Evolutionary conservation across 2,888 invertebrate genomes (phyloP), one percentile per base, ranked within the genome.

Genomic region (Drosophila histrio): DNA sequence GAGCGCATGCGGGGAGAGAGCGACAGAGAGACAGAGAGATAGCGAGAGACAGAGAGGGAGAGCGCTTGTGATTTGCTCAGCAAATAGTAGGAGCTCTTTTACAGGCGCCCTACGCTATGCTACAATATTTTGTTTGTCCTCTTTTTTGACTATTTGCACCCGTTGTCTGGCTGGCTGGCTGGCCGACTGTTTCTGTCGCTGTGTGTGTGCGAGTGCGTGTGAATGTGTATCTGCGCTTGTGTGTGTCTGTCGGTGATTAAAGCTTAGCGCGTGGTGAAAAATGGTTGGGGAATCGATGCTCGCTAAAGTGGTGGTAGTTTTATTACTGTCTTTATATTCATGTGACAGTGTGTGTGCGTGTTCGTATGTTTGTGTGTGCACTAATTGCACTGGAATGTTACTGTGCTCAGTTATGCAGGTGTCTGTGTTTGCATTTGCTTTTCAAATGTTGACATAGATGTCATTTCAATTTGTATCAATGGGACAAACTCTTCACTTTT

Each of bases 11-110:
- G 72, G 75, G 76, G 81, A 69, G 61, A 7, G 65, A 61, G 73
- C 64, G 46, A n/a, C 44, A 46, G 74, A 79, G 72, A 47, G 32
- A 26, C n/a, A 15, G 64, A 56, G 63, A 72, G 66, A n/a, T n/a
- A 30, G 38, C 15, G 50, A 22, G 34, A 15, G 70, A 52, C 72
- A 69, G 58, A 26, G 59, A 63, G 66, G 61, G 68, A 64, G 72
- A 68, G 63, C 62, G 59, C 52, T 47, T 60, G 19, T 57, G 74
- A 72, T 68, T 57, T 69, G 79, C 78, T 87, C 88, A 88, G 88
- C 88, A 88, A 84, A 88, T 88, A 86, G 78, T 70, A 83, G 68
- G 80, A 75, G 77, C 60, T 68, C 60, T 58, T 50, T 47, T 49
- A 26, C 39, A 43, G 65, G 57, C 76, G 67, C 71, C 69, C 66